phyloP scores from a whole-genome alignment of 2,888 invertebrate genomes.

The Sycophila texana region DNA sequence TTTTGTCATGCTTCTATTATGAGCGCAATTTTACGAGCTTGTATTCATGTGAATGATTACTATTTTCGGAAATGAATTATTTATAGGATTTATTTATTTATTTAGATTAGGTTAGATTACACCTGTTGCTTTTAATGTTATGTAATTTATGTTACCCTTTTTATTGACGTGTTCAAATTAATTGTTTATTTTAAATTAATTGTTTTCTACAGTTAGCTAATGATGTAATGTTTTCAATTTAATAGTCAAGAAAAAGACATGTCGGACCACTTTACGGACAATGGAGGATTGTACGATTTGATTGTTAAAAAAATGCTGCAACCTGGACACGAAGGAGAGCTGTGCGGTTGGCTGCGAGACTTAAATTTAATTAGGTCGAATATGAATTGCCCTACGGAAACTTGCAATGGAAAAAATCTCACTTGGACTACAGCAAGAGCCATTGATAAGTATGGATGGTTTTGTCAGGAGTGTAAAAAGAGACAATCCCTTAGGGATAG shows the following conservation, averaged over 20 bases:
- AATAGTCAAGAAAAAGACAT: slow-evolving; percentile 56
- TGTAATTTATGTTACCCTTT: not conserved
- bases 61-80: not conserved
- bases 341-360: slow-evolving; percentile 78
- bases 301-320: slow-evolving; percentile 77
- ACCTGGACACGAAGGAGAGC: slow-evolving; percentile 77
- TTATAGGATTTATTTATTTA: not conserved
- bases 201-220: not conserved
- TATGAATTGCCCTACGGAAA: slow-evolving; percentile 70
- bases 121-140: slow-evolving; percentile 11
- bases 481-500: slow-evolving; percentile 76
- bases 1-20: not conserved
- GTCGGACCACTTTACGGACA: slow-evolving; percentile 64
- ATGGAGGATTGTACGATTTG: slow-evolving; percentile 75
- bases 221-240: slow-evolving; percentile 14
- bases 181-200: not conserved
- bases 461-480: slow-evolving; percentile 75
- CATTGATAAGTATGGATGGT: slow-evolving; percentile 78
- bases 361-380: slow-evolving; percentile 76
- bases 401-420: slow-evolving; percentile 75
- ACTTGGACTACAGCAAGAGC: slow-evolving; percentile 77
- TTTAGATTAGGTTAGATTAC: slow-evolving; percentile 15
- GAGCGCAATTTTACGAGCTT: not conserved
- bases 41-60: not conserved
- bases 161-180: not conserved